Evolutionary conservation across 2,888 invertebrate species (phyloP).

Genomic region (Idaea biselata): DNA sequence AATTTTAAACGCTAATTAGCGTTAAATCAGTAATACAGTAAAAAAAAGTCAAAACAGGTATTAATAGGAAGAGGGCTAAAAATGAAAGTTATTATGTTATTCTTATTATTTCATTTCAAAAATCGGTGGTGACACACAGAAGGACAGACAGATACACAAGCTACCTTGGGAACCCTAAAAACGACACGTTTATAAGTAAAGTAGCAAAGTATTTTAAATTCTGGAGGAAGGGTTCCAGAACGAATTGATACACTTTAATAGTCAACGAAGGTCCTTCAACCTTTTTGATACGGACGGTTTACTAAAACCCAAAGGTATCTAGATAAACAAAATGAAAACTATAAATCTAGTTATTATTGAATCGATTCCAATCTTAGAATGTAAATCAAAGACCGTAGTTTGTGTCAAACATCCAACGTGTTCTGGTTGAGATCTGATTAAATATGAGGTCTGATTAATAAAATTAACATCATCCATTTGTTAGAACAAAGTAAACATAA

Average conservation of each 20-base stretch:
- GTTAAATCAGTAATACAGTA: neutral
- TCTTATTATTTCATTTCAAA: too few relatives aligned
- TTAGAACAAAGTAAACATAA: conserved; percentile 3
- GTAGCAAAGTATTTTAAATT: too few relatives aligned
- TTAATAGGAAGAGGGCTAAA: neutral
- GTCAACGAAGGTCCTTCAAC: neutral
- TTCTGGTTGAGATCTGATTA: neutral
- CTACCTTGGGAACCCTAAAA: too few relatives aligned
- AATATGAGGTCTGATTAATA: neutral
- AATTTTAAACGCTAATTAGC: too few relatives aligned
- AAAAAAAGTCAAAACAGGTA: neutral
- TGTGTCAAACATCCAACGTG: neutral
- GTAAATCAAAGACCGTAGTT: neutral
- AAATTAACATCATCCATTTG: neutral
- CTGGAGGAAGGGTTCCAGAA: neutral
- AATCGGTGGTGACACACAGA: too few relatives aligned
- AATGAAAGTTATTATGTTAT: neutral
- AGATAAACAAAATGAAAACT: neutral
- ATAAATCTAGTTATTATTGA: neutral
- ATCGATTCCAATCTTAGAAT: neutral
- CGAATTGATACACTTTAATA: neutral
- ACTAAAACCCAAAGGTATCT: neutral
- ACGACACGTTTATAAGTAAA: too few relatives aligned
- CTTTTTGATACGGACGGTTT: neutral
- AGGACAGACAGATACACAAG: too few relatives aligned